Percentiles rank a stretch among this genome's conserved stretches.
Evolutionary conservation across 1,140 invertebrate genomes (phyloP).

Genomic region (Sweltsa coloradensis): DNA sequence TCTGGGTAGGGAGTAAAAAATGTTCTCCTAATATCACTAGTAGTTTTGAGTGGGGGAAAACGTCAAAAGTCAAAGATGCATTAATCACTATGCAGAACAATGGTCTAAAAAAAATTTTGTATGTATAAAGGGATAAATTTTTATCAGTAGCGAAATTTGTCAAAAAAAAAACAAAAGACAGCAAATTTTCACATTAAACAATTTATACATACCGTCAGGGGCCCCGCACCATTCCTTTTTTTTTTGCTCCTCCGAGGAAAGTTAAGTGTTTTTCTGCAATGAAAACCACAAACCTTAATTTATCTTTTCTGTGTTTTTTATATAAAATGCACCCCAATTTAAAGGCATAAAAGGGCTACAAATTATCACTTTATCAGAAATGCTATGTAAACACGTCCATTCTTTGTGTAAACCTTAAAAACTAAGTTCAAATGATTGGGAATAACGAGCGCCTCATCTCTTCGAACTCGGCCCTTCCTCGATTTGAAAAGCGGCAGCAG

Average conservation of each 20-base stretch:
- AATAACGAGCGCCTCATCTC: slow-evolving; percentile 55
- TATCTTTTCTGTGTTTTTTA: slow-evolving; percentile 5
- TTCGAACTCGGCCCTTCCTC: slow-evolving; percentile 51
- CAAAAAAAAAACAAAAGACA: slow-evolving; percentile 7
- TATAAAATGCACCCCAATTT: slow-evolving; percentile 5
- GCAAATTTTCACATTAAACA: background rate
- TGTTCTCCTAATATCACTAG: too few species aligned
- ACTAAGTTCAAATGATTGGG: slow-evolving; percentile 56
- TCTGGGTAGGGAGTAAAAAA: too few species aligned
- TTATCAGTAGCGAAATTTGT: slow-evolving; percentile 5
- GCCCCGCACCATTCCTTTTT: slow-evolving; percentile 51
- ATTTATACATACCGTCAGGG: slow-evolving; percentile 49
- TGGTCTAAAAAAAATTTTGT: background rate
- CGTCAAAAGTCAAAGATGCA: too few species aligned
- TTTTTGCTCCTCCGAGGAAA: slow-evolving; percentile 52
- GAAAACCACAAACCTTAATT: slow-evolving; percentile 13
- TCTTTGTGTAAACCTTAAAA: slow-evolving; percentile 30
- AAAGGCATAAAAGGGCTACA: slow-evolving; percentile 5
- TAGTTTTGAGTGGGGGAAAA: too few species aligned
- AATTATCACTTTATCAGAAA: background rate
- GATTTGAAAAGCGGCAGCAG: slow-evolving; percentile 41
- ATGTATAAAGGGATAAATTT: slow-evolving; percentile 10
- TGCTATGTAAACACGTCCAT: background rate
- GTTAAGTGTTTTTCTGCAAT: slow-evolving; percentile 33
- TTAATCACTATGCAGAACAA: too few species aligned